Evolutionary conservation across 1,140 invertebrate genomes (phyloP).

Genomic region (Heliconius nattereri): DNA sequence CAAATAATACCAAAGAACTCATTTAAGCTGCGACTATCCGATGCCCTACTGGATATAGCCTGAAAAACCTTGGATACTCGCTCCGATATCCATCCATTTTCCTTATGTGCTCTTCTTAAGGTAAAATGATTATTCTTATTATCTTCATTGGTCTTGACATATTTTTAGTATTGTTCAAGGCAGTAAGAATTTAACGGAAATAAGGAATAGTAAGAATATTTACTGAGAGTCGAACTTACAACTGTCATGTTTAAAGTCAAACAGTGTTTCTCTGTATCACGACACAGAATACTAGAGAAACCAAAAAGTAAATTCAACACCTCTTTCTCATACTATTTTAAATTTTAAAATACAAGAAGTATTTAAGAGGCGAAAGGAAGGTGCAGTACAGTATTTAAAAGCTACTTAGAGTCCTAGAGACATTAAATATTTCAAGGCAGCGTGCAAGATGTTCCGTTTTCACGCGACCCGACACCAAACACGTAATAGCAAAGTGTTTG

Average conservation of each 20-base stretch:
- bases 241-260: too few species aligned
- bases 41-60: neutral
- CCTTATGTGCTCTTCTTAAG: neutral
- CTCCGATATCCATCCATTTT: neutral
- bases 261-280: too few species aligned
- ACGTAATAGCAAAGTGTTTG: constrained; percentile 42
- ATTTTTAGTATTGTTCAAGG: too few species aligned
- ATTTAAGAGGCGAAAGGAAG: neutral
- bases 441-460: neutral
- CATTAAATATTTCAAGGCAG: neutral
- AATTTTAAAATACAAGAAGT: neutral
- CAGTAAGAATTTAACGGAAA: too few species aligned
- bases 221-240: too few species aligned
- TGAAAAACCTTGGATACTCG: too few species aligned
- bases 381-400: neutral
- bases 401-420: neutral
- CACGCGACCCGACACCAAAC: constrained; percentile 24
- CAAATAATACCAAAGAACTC: constrained; percentile 31
- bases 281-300: too few species aligned
- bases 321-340: neutral
- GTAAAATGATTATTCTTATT: too few species aligned
- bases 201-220: too few species aligned
- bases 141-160: too few species aligned
- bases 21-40: constrained; percentile 18
- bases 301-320: constrained; percentile 1